Evolutionary conservation across 2,797 vertebrate species (phyloP).

Genomic region (Dipus sagitta): DNA sequence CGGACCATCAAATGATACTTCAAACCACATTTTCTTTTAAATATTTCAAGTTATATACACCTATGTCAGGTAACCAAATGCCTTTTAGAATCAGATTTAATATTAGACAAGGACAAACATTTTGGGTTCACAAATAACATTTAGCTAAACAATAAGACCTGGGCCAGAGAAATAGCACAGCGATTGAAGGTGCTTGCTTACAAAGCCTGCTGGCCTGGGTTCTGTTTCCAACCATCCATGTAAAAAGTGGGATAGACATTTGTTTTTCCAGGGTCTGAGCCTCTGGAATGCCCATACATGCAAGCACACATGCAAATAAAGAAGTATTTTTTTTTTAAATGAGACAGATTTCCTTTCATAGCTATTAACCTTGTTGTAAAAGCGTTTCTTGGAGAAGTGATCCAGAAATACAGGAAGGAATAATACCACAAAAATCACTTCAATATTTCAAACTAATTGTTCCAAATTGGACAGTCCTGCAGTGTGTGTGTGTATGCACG

Average conservation of each 20-base stretch:
- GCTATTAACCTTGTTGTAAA: neutral
- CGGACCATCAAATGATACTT: neutral
- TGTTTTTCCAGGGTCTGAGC: no score
- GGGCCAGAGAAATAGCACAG: no score
- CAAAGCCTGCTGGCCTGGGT: no score
- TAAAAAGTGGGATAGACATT: no score
- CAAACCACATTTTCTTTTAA: neutral
- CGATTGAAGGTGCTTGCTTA: no score
- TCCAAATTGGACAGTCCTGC: neutral
- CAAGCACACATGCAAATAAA: no score
- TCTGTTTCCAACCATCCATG: no score
- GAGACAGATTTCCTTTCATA: neutral
- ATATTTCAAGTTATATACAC: neutral
- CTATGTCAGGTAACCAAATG: neutral
- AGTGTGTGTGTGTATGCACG: no score
- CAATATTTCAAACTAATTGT: neutral
- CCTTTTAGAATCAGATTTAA: slow-evolving; percentile 22
- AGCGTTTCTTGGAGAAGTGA: neutral
- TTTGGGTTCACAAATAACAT: neutral
- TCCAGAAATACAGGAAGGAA: slow-evolving; percentile 19
- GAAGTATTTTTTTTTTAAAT: neutral
- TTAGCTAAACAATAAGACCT: neutral
- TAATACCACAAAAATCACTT: neutral
- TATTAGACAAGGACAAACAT: neutral
- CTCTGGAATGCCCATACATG: no score